Evolutionary conservation across 92 coral and sea anemone genomes (phyloP).

Genomic region (Porites rus): DNA sequence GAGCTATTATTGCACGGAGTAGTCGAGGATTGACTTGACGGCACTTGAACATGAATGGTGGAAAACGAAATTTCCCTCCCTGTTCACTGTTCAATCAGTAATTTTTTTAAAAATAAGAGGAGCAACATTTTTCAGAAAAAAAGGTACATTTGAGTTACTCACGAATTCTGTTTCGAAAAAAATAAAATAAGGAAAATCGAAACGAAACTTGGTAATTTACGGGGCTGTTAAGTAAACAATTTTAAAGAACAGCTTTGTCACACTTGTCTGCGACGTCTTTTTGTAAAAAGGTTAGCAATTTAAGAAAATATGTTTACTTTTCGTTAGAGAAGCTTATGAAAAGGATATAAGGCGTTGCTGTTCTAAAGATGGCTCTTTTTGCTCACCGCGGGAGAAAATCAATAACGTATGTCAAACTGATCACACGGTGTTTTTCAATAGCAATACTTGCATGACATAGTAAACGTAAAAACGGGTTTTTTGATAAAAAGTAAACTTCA

Average conservation of each 20-base stretch:
- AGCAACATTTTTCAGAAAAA: conserved; percentile 2
- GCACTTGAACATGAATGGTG: background rate
- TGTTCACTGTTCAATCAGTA: background rate
- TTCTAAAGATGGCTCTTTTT: background rate
- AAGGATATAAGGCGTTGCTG: conserved; percentile 12
- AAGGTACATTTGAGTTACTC: background rate
- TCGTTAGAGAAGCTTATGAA: background rate
- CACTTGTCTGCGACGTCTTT: background rate
- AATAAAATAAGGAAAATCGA: background rate
- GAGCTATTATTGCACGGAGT: background rate
- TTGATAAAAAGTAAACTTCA: background rate
- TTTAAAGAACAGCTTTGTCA: background rate
- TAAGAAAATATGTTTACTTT: background rate
- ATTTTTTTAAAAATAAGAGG: background rate
- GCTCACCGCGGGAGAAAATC: background rate
- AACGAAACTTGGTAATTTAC: background rate
- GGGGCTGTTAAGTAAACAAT: conserved; percentile 12
- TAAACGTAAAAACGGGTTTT: background rate
- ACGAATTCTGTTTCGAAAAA: background rate
- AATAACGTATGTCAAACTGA: background rate
- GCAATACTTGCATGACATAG: background rate
- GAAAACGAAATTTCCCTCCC: background rate
- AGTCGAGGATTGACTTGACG: background rate
- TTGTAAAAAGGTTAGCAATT: background rate
- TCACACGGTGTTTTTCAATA: background rate